Base-by-base conservation (phyloP, 2,797 vertebrate genomes). In the Falco peregrinus region DNA sequence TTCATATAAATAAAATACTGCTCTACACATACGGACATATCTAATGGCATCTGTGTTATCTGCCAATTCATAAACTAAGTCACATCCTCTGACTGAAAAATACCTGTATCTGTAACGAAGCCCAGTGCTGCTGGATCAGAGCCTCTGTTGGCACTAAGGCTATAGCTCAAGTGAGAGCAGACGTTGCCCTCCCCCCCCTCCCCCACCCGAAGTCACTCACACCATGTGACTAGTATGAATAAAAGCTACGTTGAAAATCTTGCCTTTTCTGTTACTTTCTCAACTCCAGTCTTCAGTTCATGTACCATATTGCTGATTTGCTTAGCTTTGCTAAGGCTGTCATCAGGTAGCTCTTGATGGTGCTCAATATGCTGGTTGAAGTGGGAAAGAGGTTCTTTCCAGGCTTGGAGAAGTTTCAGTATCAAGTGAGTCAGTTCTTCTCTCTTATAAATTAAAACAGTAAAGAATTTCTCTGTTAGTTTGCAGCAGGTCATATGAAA, bases 251-350 rank as follows among this genome's bases (percentile, higher is more conserved):
- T 37, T 0, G 0, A 78, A 95, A 91, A 75, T 51, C 91, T 97
- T 97, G 96, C 98, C 98, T 98, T 98, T 92, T 98, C 97, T 2
- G 98, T 98, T 64, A 99, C 98, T 96, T 97, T 99, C 95, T 98
- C 98, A 3, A 99, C 98, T 45, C 98, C 98, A 70, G 96, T 97
- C 81, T 97, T 97, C 16, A 99, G 97, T 82, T 99, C 98, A 7
- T 98, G 98, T 61, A 98, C 98, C 98, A 99, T 98, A 83, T 98
- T 97, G 29, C 98, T 98, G 97, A 99, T 98, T 95, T 98, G 97
- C 53, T 98, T 98, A 45, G 98, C 98, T 97, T 98, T 98, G 76
- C 97, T 98, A 90, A 98, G 97, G 96, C 98, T 98, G 92, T 98
- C 97, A 76, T 96, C 97, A 83, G 97, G 97, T 90, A 98, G 96